Evolutionary conservation across 2,888 invertebrate species (phyloP).

Genomic region (Xestoiulus laeticollis): DNA sequence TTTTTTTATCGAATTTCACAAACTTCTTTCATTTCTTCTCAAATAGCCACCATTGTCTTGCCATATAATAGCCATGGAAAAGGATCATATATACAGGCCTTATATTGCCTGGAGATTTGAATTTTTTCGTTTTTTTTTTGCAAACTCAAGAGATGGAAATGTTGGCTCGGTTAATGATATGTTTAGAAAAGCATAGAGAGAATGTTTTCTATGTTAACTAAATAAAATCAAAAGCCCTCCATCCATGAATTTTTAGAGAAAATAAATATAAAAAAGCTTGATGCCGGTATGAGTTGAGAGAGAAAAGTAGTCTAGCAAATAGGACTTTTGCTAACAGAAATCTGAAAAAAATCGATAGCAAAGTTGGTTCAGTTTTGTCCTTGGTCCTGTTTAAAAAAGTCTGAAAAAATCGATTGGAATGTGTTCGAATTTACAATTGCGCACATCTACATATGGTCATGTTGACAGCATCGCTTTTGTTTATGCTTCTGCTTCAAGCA

Average conservation of each 20-base stretch:
- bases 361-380: neutral
- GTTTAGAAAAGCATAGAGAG: neutral
- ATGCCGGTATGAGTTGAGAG: neutral
- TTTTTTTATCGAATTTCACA: neutral
- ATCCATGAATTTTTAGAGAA: conserved; percentile 15
- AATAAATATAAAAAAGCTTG: neutral
- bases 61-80: neutral
- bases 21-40: neutral
- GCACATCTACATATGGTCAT: conserved; percentile 31
- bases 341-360: conserved; percentile 17
- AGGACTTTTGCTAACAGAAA: neutral
- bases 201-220: conserved; percentile 32
- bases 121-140: neutral
- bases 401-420: neutral
- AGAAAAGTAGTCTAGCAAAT: neutral
- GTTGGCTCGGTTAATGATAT: conserved; percentile 32
- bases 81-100: neutral
- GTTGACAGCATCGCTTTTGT: neutral
- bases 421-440: neutral
- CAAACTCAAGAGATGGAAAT: neutral
- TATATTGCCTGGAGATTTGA: neutral
- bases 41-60: neutral
- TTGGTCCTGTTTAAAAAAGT: neutral
- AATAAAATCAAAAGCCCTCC: conserved; percentile 14
- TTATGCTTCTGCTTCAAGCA: neutral